Base-by-base conservation (phyloP, 2,113 vertebrate genomes). In the Elaphurus davidianus region DNA sequence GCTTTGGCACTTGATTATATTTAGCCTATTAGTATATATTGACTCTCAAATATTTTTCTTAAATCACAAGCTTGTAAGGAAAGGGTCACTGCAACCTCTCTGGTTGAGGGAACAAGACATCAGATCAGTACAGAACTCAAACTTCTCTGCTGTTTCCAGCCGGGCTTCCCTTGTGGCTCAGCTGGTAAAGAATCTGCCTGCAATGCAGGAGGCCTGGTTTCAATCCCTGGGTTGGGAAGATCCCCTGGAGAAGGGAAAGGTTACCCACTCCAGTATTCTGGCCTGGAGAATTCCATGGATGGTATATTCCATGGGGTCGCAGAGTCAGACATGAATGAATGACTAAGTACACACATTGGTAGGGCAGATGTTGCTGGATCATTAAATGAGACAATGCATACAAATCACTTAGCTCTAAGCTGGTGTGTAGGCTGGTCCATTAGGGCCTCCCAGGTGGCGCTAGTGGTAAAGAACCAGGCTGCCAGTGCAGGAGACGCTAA, bases 351-450 rank as follows among this genome's bases (percentile, higher is more conserved):
- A 40, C 67, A 40, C 10, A 40, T 12, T 33, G 5, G 30, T 40
- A 57, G 27, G 54, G 2, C 28, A 87, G 52, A 40, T 19, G 27
- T 93, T 30, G n/a, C 14, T 47, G 30, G 6, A 16, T 47, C 30
- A n/a, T 21, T 52, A 90, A 89, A 82, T 91, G 86, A 74, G 40
- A 95, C 74, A 74, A 74, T 19, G 7, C 4, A n/a, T 52, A 40
- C 23, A 57, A 82, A 64, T 25, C 10, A n/a, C 85, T 50, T 74
- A 55, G 27, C 27, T 8, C 2, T 45, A 21, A 16, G 17, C 36
- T 84, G 90, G 40, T 11, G 7, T 36, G n/a, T 71, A 71, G 64
- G 64, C 64, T 36, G 64, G 64, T 11, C 17, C 64, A 23, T n/a
- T 71, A 71, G 64, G 16, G 17, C n/a, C 21, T 71, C 64, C 19